Evolutionary conservation across 2,797 vertebrate genomes (phyloP).

Genomic region (Margarornis squamiger): DNA sequence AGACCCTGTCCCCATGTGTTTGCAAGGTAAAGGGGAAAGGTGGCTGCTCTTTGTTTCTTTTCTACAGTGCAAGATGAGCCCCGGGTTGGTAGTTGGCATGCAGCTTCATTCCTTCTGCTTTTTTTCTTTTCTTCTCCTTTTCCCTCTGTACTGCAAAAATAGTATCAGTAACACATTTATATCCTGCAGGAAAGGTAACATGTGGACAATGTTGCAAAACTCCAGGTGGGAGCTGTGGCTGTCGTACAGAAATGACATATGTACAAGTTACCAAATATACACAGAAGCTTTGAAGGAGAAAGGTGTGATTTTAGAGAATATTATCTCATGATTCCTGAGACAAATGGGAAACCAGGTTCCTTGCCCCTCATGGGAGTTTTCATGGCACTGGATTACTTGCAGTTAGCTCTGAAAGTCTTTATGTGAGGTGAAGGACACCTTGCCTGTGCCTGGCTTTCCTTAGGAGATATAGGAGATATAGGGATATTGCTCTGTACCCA

Average conservation of each 20-base stretch:
- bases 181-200: slow-evolving; percentile 77
- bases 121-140: slow-evolving; percentile 35
- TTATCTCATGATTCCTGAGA: slow-evolving; percentile 65
- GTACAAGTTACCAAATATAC: slow-evolving; percentile 81
- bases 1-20: neutral
- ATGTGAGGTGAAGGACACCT: neutral
- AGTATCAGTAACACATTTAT: slow-evolving; percentile 77
- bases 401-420: neutral
- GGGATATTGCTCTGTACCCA: neutral
- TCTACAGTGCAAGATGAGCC: neutral
- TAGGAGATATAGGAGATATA: neutral
- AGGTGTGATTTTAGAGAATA: slow-evolving; percentile 77
- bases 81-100: neutral
- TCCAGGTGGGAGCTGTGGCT: slow-evolving; percentile 83
- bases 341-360: slow-evolving; percentile 66
- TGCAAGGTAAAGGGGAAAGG: neutral
- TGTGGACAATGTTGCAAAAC: slow-evolving; percentile 81
- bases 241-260: slow-evolving; percentile 81
- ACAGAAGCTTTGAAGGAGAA: slow-evolving; percentile 78
- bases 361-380: slow-evolving; percentile 65
- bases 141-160: slow-evolving; percentile 74
- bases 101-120: slow-evolving; percentile 26
- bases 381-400: neutral
- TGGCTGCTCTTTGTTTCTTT: neutral
- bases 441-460: neutral